These are phyloP conservation scores for Alentia gelatinosa DNA, from an alignment of 2,888 invertebrate genomes.

Conservation along the genomic window DNA sequence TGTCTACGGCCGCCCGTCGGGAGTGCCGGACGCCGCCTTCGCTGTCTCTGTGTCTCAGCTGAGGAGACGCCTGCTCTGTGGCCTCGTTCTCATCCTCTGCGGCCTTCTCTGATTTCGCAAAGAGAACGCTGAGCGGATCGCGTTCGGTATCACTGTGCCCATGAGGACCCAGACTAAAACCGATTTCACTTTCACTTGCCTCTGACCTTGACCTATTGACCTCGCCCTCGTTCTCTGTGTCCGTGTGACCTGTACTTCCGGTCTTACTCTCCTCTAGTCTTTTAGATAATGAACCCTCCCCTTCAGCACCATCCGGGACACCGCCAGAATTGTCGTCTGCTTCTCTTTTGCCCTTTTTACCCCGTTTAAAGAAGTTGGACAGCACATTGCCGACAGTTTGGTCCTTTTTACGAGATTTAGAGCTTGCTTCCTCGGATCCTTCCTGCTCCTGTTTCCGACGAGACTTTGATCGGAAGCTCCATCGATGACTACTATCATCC, in stretches of 20 bases:
- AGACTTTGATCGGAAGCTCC: constrained; percentile 25
- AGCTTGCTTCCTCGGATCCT: background rate
- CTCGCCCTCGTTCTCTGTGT: background rate
- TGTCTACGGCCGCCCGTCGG: background rate
- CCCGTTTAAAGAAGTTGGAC: constrained; percentile 33
- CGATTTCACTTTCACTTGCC: background rate
- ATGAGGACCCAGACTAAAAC: constrained; percentile 17
- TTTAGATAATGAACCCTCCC: background rate
- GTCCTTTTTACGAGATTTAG: constrained; percentile 1
- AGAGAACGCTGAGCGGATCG: constrained; percentile 10
- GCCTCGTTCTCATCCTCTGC: background rate
- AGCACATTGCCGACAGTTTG: background rate
- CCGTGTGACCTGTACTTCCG: constrained; percentile 31
- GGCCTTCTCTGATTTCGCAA: background rate
- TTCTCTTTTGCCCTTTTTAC: background rate
- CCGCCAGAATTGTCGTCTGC: background rate
- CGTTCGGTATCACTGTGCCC: constrained; percentile 2
- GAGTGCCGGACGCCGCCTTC: background rate
- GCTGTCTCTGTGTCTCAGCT: background rate
- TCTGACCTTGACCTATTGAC: background rate
- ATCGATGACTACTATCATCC: background rate
- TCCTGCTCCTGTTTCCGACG: background rate
- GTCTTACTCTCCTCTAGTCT: background rate
- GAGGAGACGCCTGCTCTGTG: background rate
- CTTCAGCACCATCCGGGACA: background rate